A percentile compares a stretch with the other conserved stretches of the same genome.
phyloP scores from a whole-genome alignment of 2,888 invertebrate genomes.

The Calliopum simillimum region DNA sequence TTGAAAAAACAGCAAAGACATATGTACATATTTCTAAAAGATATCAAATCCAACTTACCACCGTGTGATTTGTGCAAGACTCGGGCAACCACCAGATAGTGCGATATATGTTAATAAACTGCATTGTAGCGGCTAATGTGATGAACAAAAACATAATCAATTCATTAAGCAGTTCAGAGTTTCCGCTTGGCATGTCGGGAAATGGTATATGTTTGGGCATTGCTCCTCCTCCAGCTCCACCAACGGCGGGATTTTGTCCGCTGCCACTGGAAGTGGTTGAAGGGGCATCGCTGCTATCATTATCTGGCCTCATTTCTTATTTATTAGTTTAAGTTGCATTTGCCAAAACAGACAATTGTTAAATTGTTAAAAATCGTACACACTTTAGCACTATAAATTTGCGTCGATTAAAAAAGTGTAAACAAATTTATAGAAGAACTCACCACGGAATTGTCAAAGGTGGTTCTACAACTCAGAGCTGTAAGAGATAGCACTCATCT shows the following conservation, averaged over 20 bases:
- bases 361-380: too few species aligned
- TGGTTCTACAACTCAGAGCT: too few species aligned
- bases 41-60: conserved; percentile 73
- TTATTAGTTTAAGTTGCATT: conserved; percentile 14
- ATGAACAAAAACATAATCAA: conserved; percentile 85
- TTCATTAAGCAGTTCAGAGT: conserved; percentile 88
- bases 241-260: conserved; percentile 25
- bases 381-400: too few species aligned
- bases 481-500: too few species aligned
- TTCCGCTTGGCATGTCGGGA: conserved; percentile 79
- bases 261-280: conserved; percentile 27
- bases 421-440: conserved; percentile 7
- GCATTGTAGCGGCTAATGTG: conserved; percentile 82
- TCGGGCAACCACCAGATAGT: conserved; percentile 98
- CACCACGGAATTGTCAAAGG: too few species aligned
- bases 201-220: conserved; percentile 83
- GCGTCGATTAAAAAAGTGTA: neutral
- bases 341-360: too few species aligned
- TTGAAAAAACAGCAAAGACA: too few species aligned
- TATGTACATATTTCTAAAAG: too few species aligned
- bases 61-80: conserved; percentile 86
- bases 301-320: conserved; percentile 44
- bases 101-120: conserved; percentile 94
- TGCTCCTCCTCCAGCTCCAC: conserved; percentile 37
- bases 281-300: conserved; percentile 28